A percentile compares a stretch with the other conserved stretches of the same genome.
phyloP scores from a whole-genome alignment of 1,140 invertebrate species.

The Paraescarpia echinospica region DNA sequence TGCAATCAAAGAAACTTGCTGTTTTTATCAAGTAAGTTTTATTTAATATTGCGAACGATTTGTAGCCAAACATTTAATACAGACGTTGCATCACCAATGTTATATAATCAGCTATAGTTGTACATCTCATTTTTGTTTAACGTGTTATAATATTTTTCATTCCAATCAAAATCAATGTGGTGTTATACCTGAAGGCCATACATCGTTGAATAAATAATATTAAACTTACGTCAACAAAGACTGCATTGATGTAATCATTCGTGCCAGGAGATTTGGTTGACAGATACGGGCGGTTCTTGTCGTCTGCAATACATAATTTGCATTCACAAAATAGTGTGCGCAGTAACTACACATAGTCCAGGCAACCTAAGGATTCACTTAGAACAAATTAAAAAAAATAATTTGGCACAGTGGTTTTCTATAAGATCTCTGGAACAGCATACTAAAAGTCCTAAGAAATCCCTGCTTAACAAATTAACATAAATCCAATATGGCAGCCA shows the following conservation, averaged over 20 bases:
- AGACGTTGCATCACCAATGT: too few species aligned
- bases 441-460: too few species aligned
- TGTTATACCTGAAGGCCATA: background rate
- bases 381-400: too few species aligned
- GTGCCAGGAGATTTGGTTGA: background rate
- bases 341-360: too few species aligned
- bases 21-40: background rate
- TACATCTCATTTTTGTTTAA: background rate
- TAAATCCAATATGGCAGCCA: too few species aligned
- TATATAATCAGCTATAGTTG: too few species aligned
- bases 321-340: background rate
- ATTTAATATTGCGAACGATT: background rate
- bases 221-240: constrained; percentile 24
- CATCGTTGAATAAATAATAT: background rate
- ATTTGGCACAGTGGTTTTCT: too few species aligned
- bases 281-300: background rate
- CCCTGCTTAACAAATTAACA: too few species aligned
- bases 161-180: background rate
- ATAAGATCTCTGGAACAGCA: too few species aligned
- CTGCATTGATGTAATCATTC: constrained; percentile 26
- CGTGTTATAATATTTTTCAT: background rate
- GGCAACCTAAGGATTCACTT: too few species aligned
- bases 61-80: background rate
- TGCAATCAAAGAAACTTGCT: background rate
- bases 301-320: background rate